A percentile compares a stretch with the other conserved stretches of the same genome.
phyloP scores from a whole-genome alignment of 2,113 vertebrate species.

The Dromas ardeola region DNA sequence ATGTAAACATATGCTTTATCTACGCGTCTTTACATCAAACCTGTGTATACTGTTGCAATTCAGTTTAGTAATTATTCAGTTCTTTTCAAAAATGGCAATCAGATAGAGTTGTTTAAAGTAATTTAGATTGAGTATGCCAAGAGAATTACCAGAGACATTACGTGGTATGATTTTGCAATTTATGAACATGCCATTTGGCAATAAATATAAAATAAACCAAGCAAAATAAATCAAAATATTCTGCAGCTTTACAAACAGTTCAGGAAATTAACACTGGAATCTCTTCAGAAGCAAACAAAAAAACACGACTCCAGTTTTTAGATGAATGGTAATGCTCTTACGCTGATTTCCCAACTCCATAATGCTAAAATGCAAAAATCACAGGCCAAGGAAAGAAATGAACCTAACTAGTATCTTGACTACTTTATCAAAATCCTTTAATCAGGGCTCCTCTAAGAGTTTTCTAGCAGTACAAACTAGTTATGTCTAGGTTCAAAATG shows the following conservation, averaged over 20 bases:
- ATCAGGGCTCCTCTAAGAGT: not conserved
- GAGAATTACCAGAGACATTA: conserved; percentile 2
- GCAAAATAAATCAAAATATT: not conserved
- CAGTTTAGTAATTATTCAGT: not conserved
- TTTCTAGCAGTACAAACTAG: not conserved
- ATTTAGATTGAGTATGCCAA: not conserved
- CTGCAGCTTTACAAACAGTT: not conserved
- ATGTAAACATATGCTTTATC: conserved; percentile 16
- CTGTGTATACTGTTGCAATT: not conserved
- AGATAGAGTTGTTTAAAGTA: not conserved
- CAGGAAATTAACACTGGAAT: not conserved
- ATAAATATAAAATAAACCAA: not conserved
- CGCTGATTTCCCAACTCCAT: not conserved
- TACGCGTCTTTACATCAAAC: not conserved
- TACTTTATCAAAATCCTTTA: not conserved
- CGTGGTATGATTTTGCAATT: not conserved
- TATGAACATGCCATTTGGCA: not conserved
- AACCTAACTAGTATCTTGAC: not conserved
- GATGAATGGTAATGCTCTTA: not conserved
- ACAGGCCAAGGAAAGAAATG: not conserved
- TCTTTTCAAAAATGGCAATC: not conserved
- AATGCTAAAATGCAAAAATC: not conserved
- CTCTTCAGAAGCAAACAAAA: not conserved
- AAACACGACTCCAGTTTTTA: not conserved
- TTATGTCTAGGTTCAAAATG: not conserved